Conservation (phyloP, 2,888 invertebrate species). For the Drosophila kambysellisi region DNA sequence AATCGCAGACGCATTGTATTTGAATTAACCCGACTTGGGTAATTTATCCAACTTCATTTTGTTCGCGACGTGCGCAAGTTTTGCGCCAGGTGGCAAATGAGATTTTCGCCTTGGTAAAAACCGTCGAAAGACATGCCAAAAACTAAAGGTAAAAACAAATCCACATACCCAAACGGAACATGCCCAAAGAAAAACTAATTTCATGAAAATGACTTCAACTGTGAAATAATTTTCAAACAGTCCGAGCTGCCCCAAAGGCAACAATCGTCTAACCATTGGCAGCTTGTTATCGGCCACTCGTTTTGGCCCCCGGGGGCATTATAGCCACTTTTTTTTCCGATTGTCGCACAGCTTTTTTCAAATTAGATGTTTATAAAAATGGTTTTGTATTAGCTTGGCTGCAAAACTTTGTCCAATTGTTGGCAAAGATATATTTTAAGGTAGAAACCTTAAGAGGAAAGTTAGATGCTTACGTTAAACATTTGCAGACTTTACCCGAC, state of each 20-base stretch:
- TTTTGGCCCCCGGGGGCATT: slow-evolving; percentile 54
- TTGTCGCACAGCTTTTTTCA: slow-evolving; percentile 47
- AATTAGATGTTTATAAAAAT: slow-evolving; percentile 73
- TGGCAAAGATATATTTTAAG: slow-evolving; percentile 32
- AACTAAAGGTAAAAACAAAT: slow-evolving; percentile 15
- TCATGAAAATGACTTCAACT: slow-evolving; percentile 74
- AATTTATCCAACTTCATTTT: slow-evolving; percentile 53
- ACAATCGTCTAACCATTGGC: slow-evolving; percentile 61
- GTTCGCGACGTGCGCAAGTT: slow-evolving; percentile 67
- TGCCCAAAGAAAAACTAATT: slow-evolving; percentile 76
- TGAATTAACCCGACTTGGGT: slow-evolving; percentile 50
- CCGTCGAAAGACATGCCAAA: slow-evolving; percentile 17
- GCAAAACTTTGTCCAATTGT: slow-evolving; percentile 67
- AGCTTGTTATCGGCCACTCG: slow-evolving; percentile 56
- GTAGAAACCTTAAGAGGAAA: not conserved
- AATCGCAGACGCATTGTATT: slow-evolving; percentile 65
- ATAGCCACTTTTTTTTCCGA: slow-evolving; percentile 35
- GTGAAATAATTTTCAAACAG: slow-evolving; percentile 75
- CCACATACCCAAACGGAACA: slow-evolving; percentile 19
- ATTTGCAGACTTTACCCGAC: not conserved
- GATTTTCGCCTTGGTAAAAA: slow-evolving; percentile 45
- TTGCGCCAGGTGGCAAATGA: slow-evolving; percentile 53
- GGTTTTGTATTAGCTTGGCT: slow-evolving; percentile 63
- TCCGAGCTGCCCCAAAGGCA: slow-evolving; percentile 47
- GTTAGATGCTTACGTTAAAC: not conserved